Evolutionary conservation across 2,797 vertebrate genomes (phyloP).

Genomic region (Eulemur albifrons): DNA sequence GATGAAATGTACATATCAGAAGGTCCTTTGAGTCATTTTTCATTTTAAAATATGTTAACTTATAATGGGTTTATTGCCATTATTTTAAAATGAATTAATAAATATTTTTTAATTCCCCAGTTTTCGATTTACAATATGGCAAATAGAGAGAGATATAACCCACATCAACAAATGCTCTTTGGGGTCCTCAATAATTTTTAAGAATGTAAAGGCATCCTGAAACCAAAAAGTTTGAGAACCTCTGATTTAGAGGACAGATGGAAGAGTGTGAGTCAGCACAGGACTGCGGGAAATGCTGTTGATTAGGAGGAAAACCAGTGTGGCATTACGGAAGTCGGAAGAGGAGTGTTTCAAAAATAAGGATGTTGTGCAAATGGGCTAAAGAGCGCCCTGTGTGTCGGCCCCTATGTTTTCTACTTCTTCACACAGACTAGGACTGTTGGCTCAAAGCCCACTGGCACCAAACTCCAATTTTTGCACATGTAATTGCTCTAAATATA

Average conservation of each 20-base stretch:
- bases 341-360: neutral
- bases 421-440: neutral
- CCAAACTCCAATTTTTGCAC: neutral
- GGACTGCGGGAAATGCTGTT: neutral
- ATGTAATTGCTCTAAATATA: neutral
- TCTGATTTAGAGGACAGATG: neutral
- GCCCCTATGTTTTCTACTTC: neutral
- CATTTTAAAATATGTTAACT: neutral
- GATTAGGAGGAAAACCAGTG: neutral
- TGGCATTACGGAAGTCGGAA: neutral
- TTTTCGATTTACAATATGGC: neutral
- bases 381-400: fast-evolving
- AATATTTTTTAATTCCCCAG: neutral
- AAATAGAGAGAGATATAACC: neutral
- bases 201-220: neutral
- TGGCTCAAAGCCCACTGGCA: neutral
- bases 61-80: neutral
- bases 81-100: neutral
- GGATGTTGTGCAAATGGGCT: neutral
- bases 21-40: neutral
- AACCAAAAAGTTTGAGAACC: neutral
- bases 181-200: neutral
- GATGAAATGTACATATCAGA: neutral
- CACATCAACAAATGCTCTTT: neutral
- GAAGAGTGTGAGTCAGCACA: neutral